A percentile compares a stretch with the other conserved stretches of the same genome.
phyloP scores from a whole-genome alignment of 2,113 vertebrate species.

The Rousettus leschenaultii region DNA sequence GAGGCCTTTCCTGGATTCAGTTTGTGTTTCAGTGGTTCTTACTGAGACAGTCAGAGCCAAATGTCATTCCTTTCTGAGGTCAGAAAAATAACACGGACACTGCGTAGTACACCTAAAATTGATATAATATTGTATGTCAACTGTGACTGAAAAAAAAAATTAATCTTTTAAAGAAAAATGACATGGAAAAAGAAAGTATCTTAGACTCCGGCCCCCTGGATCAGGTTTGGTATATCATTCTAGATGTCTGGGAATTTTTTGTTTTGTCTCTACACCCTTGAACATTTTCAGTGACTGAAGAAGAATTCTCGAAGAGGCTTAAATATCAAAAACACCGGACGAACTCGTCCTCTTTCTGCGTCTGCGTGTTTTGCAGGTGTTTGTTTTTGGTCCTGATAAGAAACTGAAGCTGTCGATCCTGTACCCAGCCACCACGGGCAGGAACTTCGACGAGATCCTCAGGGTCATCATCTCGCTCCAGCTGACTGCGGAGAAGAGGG shows the following conservation, averaged over 20 bases:
- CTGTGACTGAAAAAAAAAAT: background rate
- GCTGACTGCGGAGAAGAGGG: slow-evolving; percentile 92
- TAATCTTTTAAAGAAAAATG: background rate
- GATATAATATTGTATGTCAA: no score
- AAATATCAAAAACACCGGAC: background rate
- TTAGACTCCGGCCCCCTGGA: background rate
- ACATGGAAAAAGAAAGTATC: background rate
- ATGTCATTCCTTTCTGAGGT: slow-evolving; percentile 1
- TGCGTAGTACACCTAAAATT: no score
- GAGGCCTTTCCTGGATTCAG: background rate
- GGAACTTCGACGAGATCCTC: slow-evolving; percentile 96
- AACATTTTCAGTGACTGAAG: background rate
- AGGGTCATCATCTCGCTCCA: slow-evolving; percentile 95
- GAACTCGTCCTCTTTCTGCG: background rate
- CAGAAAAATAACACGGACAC: background rate
- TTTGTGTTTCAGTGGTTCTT: background rate
- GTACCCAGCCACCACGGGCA: slow-evolving; percentile 96
- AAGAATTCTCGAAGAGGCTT: background rate
- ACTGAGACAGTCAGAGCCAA: background rate
- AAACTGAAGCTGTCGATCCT: slow-evolving; percentile 97
- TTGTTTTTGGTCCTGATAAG: slow-evolving; percentile 96
- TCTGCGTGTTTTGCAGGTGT: slow-evolving; percentile 85
- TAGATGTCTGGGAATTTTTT: background rate
- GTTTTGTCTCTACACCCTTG: background rate
- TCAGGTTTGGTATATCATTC: background rate